Evolutionary conservation across 2,113 vertebrate species (phyloP).

Genomic region (Phalacrocorax aristotelis): DNA sequence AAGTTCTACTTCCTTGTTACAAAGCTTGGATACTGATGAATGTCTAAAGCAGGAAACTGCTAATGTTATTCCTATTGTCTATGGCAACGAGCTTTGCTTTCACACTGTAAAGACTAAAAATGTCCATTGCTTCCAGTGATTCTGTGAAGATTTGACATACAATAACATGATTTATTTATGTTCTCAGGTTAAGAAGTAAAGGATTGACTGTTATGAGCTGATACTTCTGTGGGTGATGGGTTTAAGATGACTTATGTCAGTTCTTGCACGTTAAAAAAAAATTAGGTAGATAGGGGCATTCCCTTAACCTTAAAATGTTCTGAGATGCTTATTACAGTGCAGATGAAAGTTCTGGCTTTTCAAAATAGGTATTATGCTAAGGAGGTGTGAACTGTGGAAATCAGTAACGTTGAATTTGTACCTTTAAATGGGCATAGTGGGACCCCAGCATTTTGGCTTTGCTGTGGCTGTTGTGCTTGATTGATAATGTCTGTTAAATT

Average conservation of each 20-base stretch:
- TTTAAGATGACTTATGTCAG: not conserved
- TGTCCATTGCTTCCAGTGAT: not conserved
- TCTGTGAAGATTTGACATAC: not conserved
- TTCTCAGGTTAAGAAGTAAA: not conserved
- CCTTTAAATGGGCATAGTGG: not conserved
- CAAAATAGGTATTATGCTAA: not conserved
- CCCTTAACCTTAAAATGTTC: not conserved
- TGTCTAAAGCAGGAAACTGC: not conserved
- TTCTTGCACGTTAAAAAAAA: not conserved
- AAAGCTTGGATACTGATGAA: not conserved
- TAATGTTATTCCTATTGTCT: not conserved
- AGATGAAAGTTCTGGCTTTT: not conserved
- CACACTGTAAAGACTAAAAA: not conserved
- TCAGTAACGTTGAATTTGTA: not conserved
- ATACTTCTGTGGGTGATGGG: not conserved
- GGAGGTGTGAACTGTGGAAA: not conserved
- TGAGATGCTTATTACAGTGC: not conserved
- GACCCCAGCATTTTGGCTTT: not conserved
- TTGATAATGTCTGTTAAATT: not conserved
- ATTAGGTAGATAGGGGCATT: not conserved
- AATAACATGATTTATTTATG: not conserved
- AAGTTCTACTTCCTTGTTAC: conserved; percentile 35
- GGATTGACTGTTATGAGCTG: not conserved
- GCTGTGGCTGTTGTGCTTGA: not conserved
- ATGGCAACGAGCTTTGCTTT: not conserved